Conservation (phyloP, 2,113 vertebrate species). For the Craseonycteris thonglongyai region DNA sequence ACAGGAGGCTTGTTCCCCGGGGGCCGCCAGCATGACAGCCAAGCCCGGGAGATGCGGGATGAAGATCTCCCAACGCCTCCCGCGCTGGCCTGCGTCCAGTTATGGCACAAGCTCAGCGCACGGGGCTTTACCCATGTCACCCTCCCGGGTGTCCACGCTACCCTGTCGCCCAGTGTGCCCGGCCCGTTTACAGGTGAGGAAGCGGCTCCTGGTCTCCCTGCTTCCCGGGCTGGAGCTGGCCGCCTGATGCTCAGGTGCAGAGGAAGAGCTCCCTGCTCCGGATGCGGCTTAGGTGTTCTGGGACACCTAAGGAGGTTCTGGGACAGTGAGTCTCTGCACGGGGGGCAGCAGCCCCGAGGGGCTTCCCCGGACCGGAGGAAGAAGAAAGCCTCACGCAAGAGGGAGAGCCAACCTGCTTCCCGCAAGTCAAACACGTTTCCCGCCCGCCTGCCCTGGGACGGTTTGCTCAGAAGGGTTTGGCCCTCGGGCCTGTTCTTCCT, state of each 20-base stretch:
- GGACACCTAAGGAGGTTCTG: too few relatives aligned
- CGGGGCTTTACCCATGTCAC: not conserved
- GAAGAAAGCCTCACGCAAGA: not conserved
- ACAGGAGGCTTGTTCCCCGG: not conserved
- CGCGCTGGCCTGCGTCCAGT: not conserved
- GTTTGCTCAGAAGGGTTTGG: not conserved
- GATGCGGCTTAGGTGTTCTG: fast-evolving
- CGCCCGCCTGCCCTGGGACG: too few relatives aligned
- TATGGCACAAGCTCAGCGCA: not conserved
- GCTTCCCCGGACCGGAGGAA: not conserved
- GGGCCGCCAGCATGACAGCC: too few relatives aligned
- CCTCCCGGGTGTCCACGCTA: not conserved
- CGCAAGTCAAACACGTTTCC: not conserved
- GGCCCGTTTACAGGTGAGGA: not conserved
- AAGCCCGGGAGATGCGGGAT: not conserved
- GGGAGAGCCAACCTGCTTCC: not conserved
- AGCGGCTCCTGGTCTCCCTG: not conserved
- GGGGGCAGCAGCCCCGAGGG: not conserved
- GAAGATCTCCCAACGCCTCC: not conserved
- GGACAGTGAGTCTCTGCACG: not conserved
- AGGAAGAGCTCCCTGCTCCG: not conserved
- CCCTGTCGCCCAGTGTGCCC: not conserved
- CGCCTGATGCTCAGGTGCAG: not conserved
- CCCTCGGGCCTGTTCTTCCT: not conserved
- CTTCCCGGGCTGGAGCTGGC: not conserved